Percentiles rank a stretch among this genome's conserved stretches.
Conservation (phyloP, 2,888 invertebrate genomes). For the Himalopsyche japonica region DNA sequence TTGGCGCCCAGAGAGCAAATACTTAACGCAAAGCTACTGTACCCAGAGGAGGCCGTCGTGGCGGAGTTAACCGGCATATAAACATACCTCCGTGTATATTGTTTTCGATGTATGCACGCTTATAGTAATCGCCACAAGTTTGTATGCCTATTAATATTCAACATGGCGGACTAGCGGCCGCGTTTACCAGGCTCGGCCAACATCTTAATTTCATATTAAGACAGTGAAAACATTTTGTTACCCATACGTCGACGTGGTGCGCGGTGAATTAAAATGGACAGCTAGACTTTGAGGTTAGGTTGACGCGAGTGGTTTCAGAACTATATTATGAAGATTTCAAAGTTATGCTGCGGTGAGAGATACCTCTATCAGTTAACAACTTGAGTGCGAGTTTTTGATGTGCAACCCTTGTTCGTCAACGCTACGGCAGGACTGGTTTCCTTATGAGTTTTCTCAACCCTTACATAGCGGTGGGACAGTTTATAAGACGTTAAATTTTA, state of each 20-base stretch:
- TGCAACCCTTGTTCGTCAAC: background rate
- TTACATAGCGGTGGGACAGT: background rate
- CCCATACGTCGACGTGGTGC: slow-evolving; percentile 23
- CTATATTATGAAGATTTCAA: slow-evolving; percentile 1
- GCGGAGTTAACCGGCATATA: slow-evolving; percentile 17
- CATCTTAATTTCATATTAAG: slow-evolving; percentile 38
- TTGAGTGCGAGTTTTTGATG: background rate
- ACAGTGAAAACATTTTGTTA: slow-evolving; percentile 35
- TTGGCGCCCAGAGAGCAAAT: background rate
- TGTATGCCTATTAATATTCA: slow-evolving; percentile 41
- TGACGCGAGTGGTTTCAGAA: background rate
- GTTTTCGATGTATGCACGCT: slow-evolving; percentile 29
- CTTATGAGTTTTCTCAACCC: background rate
- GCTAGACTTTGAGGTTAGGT: slow-evolving; percentile 4
- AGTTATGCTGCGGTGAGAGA: background rate
- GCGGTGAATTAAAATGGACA: slow-evolving; percentile 6
- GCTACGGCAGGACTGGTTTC: background rate
- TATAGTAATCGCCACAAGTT: slow-evolving; percentile 40
- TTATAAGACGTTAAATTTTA: background rate
- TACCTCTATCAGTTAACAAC: background rate
- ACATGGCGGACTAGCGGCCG: slow-evolving; percentile 39
- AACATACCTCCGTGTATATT: slow-evolving; percentile 26
- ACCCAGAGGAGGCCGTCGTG: slow-evolving; percentile 14
- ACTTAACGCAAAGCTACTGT: slow-evolving; percentile 7
- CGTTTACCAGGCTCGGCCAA: slow-evolving; percentile 23